Percentiles rank a stretch among this genome's conserved stretches.
These are phyloP conservation scores for Manis pentadactyla DNA, from an alignment of 2,797 vertebrate genomes.

Conservation along the genomic window DNA sequence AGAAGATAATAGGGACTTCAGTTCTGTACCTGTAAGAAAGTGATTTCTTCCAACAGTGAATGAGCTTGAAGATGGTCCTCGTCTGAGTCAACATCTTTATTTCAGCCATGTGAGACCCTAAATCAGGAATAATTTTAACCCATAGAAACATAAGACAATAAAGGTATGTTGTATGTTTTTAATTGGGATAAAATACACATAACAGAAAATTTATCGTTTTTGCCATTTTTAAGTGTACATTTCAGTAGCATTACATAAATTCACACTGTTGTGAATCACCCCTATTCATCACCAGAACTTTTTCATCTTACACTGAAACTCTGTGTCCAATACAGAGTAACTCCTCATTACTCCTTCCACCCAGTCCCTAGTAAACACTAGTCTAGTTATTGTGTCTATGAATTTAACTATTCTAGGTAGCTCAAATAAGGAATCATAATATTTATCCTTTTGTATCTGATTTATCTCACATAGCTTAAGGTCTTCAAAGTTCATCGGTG, in stretches of 20 bases:
- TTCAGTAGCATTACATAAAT: background rate
- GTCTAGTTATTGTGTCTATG: background rate
- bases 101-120: background rate
- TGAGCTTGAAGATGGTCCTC: background rate
- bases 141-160: background rate
- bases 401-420: background rate
- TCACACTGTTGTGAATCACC: background rate
- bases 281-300: background rate
- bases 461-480: background rate
- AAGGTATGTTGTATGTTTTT: background rate
- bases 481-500: background rate
- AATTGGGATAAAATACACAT: background rate
- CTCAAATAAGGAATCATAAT: background rate
- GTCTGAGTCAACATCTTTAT: background rate
- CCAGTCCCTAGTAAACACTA: background rate
- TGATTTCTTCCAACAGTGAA: background rate
- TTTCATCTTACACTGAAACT: background rate
- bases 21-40: background rate
- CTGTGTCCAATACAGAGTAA: background rate
- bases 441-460: background rate
- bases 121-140: background rate
- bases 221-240: background rate
- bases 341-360: background rate
- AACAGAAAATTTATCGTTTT: background rate
- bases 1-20: too few relatives aligned